Evolutionary conservation across 2,888 invertebrate species (phyloP).

Genomic region (Agonopterix arenella): DNA sequence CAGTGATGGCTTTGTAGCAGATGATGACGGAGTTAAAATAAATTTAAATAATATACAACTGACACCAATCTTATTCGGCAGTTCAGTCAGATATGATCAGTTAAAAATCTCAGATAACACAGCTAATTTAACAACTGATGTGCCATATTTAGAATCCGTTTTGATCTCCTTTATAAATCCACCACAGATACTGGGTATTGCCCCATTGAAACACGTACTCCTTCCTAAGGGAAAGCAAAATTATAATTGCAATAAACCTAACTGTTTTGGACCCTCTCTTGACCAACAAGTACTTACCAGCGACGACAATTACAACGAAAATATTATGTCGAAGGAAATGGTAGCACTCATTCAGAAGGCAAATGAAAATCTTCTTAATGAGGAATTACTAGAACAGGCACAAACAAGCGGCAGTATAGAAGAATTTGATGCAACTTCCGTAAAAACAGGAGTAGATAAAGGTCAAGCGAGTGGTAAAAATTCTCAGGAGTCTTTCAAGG

Average conservation of each 20-base stretch:
- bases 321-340: conserved; percentile 3
- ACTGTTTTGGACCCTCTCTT: too few species aligned
- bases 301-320: too few species aligned
- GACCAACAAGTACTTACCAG: too few species aligned
- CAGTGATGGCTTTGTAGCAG: conserved; percentile 24
- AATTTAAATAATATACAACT: conserved; percentile 33
- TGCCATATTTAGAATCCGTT: conserved; percentile 36
- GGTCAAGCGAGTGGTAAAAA: too few species aligned
- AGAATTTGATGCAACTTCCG: not conserved
- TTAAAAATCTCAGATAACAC: conserved; percentile 10
- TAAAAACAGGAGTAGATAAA: not conserved
- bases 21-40: conserved; percentile 27
- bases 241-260: too few species aligned
- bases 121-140: conserved; percentile 12
- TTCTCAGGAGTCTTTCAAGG: too few species aligned
- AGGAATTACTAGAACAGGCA: too few species aligned
- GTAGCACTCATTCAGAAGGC: conserved; percentile 3
- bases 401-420: too few species aligned
- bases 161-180: conserved; percentile 34
- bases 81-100: conserved; percentile 22
- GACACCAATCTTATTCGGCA: conserved; percentile 41
- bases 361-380: not conserved
- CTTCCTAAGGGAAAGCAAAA: conserved; percentile 10
- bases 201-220: conserved; percentile 35
- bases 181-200: conserved; percentile 38